These are phyloP conservation scores for Leptinotarsa juncta DNA, from an alignment of 2,888 invertebrate genomes.

Conservation along the genomic window DNA sequence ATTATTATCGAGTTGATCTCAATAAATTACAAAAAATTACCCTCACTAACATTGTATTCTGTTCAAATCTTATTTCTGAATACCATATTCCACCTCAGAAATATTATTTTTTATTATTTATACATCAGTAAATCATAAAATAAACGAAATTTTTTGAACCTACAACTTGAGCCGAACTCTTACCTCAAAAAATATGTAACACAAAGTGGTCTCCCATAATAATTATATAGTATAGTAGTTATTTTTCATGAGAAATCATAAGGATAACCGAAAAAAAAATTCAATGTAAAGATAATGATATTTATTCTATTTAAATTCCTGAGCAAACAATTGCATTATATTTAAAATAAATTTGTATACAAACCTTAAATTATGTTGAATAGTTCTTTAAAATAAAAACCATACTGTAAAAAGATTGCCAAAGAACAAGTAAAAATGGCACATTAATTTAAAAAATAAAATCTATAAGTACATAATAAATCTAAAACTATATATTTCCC, in stretches of 20 bases:
- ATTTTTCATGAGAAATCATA: not conserved
- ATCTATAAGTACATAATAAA: slow-evolving; percentile 44
- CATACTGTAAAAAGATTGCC: slow-evolving; percentile 45
- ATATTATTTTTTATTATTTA: too few species aligned
- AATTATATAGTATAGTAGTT: not conserved
- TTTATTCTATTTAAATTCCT: slow-evolving; percentile 60
- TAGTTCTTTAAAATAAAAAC: slow-evolving; percentile 40
- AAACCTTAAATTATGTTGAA: slow-evolving; percentile 52
- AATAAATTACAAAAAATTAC: too few species aligned
- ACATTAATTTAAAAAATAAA: slow-evolving; percentile 47
- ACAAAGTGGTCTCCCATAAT: too few species aligned
- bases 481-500: slow-evolving; percentile 36
- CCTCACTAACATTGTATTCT: too few species aligned
- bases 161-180: too few species aligned
- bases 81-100: too few species aligned
- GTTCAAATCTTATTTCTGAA: too few species aligned
- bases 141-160: too few species aligned
- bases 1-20: too few species aligned
- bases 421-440: slow-evolving; percentile 50
- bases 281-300: slow-evolving; percentile 30
- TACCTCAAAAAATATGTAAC: too few species aligned
- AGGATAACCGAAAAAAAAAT: slow-evolving; percentile 10
- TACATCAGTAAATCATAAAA: too few species aligned
- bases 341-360: slow-evolving; percentile 49
- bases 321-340: slow-evolving; percentile 62